Base-by-base conservation (phyloP, 2,888 invertebrate species). In the Euzophera pinguis region DNA sequence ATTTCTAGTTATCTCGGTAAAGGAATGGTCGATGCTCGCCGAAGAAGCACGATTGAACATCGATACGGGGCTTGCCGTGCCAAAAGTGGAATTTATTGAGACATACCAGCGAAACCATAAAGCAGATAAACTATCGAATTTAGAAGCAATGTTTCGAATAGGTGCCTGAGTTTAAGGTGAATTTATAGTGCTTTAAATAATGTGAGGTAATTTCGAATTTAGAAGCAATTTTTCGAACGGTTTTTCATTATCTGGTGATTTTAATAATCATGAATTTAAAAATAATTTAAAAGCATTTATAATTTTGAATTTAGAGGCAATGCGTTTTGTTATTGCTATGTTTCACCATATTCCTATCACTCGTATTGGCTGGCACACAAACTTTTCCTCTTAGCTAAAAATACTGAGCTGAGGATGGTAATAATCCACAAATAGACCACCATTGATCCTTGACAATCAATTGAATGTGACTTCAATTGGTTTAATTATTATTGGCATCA, bases 41-140 rank as follows among this genome's bases (percentile, higher is more conserved):
- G 69, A 67, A 75, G 73, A 65, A 69, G 74, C 69, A 62, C 69
- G 69, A 72, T 72, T 64, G 61, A 62, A 65, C 63, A 66, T 73
- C 78, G 75, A 77, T 77, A 73, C 70, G 69, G 65, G 68, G 65
- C 62, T 55, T 59, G 60, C 65, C 69, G 78, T 80, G 81, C 81
- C 81, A 81, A 80, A 79, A 77, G 69, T 71, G 61, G 67, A 71
- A 80, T 80, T 80, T 80, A 81, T 78, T 72, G 75, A 70, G 70
- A 73, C 71, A 72, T 69, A 73, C 72, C 76, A 73, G 59, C 64
- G 68, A 67, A 72, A 68, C 72, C 70, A 64, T 71, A 66, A 65
- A 63, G 65, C 69, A 59, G 50, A 45, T 45, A 45, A 16, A 34
- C 13, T 32, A 32, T 13, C 45, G 45, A 29, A 45, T 45, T 45